These are phyloP conservation scores for Panthera tigris DNA, from an alignment of 2,113 vertebrate species.

Conservation along the genomic window DNA sequence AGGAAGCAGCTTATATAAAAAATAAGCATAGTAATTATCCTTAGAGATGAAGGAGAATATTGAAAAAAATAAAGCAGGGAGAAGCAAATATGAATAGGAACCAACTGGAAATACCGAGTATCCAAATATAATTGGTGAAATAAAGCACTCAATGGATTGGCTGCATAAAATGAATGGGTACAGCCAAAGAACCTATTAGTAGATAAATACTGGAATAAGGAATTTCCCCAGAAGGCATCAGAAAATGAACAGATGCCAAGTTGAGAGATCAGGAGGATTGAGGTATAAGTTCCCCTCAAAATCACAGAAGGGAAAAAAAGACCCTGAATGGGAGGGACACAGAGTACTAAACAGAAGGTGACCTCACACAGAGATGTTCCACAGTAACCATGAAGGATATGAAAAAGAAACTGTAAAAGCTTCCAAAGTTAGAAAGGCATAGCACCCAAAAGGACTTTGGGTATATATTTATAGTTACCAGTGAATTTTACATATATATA, in stretches of 20 bases:
- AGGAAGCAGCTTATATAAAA: neutral
- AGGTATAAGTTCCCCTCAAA: neutral
- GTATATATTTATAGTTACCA: neutral
- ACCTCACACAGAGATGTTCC: neutral
- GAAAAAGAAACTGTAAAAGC: constrained; percentile 1
- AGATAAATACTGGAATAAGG: neutral
- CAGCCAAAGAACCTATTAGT: neutral
- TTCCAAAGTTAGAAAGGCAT: constrained; percentile 13
- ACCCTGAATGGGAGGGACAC: neutral
- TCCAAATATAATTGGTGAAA: neutral
- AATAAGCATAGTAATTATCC: neutral
- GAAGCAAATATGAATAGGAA: neutral
- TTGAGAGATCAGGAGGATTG: neutral
- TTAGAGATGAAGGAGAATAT: neutral
- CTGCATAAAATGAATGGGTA: neutral
- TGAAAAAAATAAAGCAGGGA: neutral
- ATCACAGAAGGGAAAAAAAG: neutral
- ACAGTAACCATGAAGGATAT: neutral
- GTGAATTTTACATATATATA: neutral
- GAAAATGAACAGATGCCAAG: neutral
- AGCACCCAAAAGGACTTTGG: neutral
- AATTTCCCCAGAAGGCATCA: neutral
- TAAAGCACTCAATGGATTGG: neutral
- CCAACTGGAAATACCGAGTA: neutral
- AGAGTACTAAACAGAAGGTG: neutral